These are phyloP conservation scores for Zaprionus tsacasi DNA, from an alignment of 1,140 invertebrate genomes.

Conservation along the genomic window DNA sequence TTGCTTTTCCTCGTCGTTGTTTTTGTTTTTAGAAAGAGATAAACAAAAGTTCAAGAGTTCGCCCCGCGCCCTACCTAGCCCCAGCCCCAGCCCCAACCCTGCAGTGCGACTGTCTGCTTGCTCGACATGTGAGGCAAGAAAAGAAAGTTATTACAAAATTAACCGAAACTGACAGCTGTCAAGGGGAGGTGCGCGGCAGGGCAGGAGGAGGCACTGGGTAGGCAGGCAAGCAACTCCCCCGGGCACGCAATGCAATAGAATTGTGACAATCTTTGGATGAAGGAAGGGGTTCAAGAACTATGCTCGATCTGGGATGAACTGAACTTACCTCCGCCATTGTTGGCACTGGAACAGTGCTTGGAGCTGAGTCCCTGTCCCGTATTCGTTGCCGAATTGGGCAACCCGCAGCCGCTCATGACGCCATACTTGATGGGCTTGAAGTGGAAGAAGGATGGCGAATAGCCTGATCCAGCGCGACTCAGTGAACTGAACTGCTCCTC, in stretches of 20 bases:
- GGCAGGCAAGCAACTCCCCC: slow-evolving; percentile 21
- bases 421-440: slow-evolving; percentile 93
- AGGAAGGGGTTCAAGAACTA: background rate
- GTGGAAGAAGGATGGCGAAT: slow-evolving; percentile 95
- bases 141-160: slow-evolving; percentile 81
- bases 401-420: slow-evolving; percentile 85
- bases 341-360: slow-evolving; percentile 85
- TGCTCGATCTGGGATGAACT: slow-evolving; percentile 1
- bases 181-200: slow-evolving; percentile 19
- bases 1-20: slow-evolving; percentile 63
- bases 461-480: slow-evolving; percentile 91
- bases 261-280: slow-evolving; percentile 61
- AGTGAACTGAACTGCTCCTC: slow-evolving; percentile 91
- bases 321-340: slow-evolving; percentile 87
- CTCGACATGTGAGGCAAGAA: slow-evolving; percentile 67
- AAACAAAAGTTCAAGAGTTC: slow-evolving; percentile 78
- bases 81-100: background rate
- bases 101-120: background rate
- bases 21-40: slow-evolving; percentile 77
- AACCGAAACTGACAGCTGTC: slow-evolving; percentile 70
- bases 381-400: slow-evolving; percentile 80
- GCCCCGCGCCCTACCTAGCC: slow-evolving; percentile 11
- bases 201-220: slow-evolving; percentile 15
- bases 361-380: slow-evolving; percentile 77
- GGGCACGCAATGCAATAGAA: slow-evolving; percentile 30